Evolutionary conservation across 2,113 vertebrate genomes (phyloP).

Genomic region (Odobenus rosmarus): DNA sequence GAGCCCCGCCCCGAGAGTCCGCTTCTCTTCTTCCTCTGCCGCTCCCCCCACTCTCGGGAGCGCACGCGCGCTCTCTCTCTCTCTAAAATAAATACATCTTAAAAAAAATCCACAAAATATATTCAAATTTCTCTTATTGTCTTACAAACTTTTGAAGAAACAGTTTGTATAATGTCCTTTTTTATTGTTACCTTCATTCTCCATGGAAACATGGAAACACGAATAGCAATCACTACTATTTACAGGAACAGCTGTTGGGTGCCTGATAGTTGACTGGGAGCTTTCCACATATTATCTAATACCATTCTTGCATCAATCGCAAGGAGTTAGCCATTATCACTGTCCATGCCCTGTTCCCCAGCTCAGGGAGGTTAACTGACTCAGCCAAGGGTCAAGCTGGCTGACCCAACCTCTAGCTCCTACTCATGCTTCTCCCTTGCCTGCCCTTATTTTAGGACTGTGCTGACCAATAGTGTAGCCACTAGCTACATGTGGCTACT

Average conservation of each 20-base stretch:
- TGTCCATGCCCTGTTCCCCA: fast-evolving
- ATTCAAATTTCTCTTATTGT: background rate
- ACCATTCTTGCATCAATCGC: fast-evolving
- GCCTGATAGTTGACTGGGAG: background rate
- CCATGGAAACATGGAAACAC: background rate
- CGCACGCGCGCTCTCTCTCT: background rate
- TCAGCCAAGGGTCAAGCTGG: too few relatives aligned
- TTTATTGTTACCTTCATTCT: constrained; percentile 32
- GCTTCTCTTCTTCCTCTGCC: background rate
- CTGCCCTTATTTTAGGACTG: background rate
- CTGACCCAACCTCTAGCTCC: background rate
- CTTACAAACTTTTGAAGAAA: background rate
- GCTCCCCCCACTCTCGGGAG: background rate
- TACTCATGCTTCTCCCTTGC: fast-evolving
- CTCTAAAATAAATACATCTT: background rate
- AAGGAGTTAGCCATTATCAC: background rate
- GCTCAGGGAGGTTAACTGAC: background rate
- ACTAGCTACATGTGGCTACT: fast-evolving
- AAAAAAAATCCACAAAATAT: background rate
- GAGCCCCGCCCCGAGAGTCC: background rate
- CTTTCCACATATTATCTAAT: background rate
- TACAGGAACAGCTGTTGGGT: background rate
- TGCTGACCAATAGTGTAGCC: fast-evolving
- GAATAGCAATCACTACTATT: background rate
- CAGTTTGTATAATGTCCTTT: background rate